Evolutionary conservation across 2,113 vertebrate species (phyloP).

Genomic region (Heliornis fulica): DNA sequence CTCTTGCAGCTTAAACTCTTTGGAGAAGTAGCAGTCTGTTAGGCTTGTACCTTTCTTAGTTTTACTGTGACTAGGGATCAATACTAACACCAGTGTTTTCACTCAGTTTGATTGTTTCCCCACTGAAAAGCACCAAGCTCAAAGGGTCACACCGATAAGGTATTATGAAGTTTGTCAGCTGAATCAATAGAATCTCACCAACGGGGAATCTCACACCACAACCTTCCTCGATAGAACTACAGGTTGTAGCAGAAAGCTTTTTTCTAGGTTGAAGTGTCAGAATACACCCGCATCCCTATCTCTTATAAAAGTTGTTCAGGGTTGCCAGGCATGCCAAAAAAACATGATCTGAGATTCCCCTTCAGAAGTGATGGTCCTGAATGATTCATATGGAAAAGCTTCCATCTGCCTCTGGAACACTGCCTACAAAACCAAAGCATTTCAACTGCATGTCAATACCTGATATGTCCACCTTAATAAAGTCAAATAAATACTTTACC

Average conservation of each 20-base stretch:
- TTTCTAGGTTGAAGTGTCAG: neutral
- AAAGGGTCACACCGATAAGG: neutral
- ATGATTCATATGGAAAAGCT: neutral
- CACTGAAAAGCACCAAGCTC: neutral
- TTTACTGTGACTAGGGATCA: neutral
- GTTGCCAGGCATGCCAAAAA: neutral
- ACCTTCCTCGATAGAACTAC: neutral
- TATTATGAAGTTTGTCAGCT: neutral
- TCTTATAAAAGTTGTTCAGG: neutral
- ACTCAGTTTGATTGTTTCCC: neutral
- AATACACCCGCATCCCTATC: fast-evolving
- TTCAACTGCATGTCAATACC: neutral
- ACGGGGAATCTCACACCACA: neutral
- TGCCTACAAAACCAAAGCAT: neutral
- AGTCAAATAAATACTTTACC: neutral
- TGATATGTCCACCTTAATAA: neutral
- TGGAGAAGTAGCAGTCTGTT: neutral
- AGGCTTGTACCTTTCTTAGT: neutral
- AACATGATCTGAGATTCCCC: neutral
- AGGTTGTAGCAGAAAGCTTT: neutral
- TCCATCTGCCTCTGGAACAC: neutral
- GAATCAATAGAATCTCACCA: neutral
- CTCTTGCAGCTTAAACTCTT: neutral
- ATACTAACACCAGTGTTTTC: neutral
- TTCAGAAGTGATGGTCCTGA: neutral